Evolutionary conservation across 2,888 invertebrate species (phyloP).

Genomic region (Phortica magna): DNA sequence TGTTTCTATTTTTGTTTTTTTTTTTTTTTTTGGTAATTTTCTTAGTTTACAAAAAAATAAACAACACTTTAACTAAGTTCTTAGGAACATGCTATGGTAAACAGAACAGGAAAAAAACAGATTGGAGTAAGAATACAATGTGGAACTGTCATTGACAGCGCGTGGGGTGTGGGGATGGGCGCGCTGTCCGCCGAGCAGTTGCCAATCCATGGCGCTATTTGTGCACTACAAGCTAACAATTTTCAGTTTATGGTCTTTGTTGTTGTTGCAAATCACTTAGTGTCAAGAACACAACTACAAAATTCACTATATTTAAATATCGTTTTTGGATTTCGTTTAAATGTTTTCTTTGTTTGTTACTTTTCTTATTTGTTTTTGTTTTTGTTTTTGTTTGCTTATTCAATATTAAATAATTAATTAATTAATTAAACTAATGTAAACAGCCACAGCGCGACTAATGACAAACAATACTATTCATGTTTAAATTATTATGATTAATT

Average conservation of each 20-base stretch:
- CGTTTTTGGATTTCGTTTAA: constrained; percentile 17
- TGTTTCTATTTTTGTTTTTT: neutral
- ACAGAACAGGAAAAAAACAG: neutral
- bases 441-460: constrained; percentile 31
- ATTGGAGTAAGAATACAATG: constrained; percentile 2
- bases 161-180: too few relatives aligned
- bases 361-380: neutral
- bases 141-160: neutral
- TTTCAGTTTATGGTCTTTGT: neutral
- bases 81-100: constrained; percentile 14
- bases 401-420: constrained; percentile 13
- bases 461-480: constrained; percentile 31
- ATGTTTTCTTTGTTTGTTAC: neutral
- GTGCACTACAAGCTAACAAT: constrained; percentile 2
- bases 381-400: neutral
- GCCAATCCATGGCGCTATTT: constrained; percentile 3
- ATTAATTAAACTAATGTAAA: constrained; percentile 23
- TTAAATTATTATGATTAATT: neutral
- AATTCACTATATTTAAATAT: constrained; percentile 23
- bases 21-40: neutral
- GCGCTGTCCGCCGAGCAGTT: neutral
- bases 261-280: constrained; percentile 57
- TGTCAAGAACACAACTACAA: constrained; percentile 64
- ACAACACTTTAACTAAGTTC: constrained; percentile 10
- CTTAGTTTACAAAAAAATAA: constrained; percentile 9